Evolutionary conservation across 2,113 vertebrate genomes (phyloP).

Genomic region (Mustelus asterias): DNA sequence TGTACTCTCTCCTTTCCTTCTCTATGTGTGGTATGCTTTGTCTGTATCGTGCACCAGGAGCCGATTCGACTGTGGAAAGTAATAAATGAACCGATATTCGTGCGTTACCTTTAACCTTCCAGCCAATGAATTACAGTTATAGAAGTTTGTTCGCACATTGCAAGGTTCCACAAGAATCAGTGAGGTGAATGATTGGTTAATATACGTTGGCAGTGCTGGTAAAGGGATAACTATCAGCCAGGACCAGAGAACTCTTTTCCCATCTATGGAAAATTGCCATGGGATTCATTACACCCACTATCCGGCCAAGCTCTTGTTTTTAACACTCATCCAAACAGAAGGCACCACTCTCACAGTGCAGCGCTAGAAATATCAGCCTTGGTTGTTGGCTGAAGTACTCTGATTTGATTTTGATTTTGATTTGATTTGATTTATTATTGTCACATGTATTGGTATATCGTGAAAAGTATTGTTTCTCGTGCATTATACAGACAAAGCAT

Average conservation of each 20-base stretch:
- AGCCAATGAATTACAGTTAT: neutral
- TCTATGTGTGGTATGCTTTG: no score
- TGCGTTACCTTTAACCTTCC: neutral
- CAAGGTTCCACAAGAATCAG: neutral
- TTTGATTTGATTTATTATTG: no score
- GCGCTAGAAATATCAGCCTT: neutral
- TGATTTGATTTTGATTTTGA: neutral
- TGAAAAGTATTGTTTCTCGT: no score
- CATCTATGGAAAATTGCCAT: neutral
- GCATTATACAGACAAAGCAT: no score
- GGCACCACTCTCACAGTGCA: neutral
- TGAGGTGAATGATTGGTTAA: neutral
- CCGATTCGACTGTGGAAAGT: neutral
- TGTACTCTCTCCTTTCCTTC: no score
- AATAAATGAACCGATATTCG: neutral
- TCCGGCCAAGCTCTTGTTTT: neutral
- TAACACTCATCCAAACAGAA: neutral
- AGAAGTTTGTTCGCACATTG: neutral
- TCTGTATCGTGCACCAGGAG: neutral
- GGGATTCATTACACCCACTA: neutral
- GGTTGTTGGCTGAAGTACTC: neutral
- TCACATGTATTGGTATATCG: no score
- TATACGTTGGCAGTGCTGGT: neutral
- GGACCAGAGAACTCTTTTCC: neutral
- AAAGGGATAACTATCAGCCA: neutral